phyloP scores from a whole-genome alignment of 2,113 vertebrate species.

The Corvus moneduloides region DNA sequence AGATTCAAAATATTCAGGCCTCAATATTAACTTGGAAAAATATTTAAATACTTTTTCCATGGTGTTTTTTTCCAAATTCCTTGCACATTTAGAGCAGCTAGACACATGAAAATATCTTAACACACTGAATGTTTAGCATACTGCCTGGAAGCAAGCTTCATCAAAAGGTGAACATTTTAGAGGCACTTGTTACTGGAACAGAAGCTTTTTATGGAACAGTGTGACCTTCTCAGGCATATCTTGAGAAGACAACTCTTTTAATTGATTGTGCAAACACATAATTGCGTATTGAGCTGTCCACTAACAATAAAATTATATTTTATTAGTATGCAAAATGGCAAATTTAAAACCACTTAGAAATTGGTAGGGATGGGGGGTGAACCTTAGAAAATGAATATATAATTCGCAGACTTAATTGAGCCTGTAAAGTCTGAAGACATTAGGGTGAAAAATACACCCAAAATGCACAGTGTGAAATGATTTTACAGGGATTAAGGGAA shows the following conservation, averaged over 20 bases:
- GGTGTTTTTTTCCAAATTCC: neutral
- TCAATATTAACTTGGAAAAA: neutral
- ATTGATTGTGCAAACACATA: neutral
- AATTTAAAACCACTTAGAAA: neutral
- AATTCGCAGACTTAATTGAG: neutral
- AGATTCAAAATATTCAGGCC: neutral
- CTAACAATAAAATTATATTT: neutral
- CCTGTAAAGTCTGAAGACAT: neutral
- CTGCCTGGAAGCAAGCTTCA: neutral
- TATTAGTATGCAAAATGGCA: neutral
- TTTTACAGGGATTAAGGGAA: neutral
- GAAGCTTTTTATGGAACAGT: neutral
- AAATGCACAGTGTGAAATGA: neutral
- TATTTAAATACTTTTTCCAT: neutral
- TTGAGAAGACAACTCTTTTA: neutral
- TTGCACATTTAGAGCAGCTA: neutral
- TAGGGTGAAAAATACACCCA: neutral
- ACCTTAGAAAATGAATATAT: neutral
- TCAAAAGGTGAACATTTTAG: neutral
- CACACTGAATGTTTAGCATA: neutral
- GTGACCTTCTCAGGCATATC: neutral
- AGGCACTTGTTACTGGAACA: neutral
- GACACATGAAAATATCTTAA: neutral
- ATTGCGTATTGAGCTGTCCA: neutral
- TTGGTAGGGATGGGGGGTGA: accelerated